Conservation (phyloP, 2,797 vertebrate genomes). For the Aulostomus chinensis region DNA sequence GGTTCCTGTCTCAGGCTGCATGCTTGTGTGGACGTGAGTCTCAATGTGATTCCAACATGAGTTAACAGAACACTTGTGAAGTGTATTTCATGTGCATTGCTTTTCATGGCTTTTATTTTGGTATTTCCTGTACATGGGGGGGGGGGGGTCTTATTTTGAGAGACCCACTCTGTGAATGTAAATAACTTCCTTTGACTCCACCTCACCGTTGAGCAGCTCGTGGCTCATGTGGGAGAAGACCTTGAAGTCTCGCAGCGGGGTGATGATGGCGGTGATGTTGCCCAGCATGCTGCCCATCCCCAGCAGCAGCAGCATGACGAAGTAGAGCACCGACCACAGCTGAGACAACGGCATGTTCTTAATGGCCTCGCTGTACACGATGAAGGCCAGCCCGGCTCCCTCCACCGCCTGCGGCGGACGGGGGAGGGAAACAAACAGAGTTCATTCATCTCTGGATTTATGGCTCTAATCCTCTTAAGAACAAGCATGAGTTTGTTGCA, state of each 20-base stretch:
- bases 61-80: too few species aligned
- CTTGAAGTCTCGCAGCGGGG: slow-evolving; percentile 86
- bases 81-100: too few species aligned
- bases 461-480: background rate
- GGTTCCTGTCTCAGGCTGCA: too few species aligned
- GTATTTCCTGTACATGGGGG: too few species aligned
- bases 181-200: background rate
- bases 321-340: slow-evolving; percentile 93
- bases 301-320: slow-evolving; percentile 89
- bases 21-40: too few species aligned
- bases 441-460: background rate
- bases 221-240: slow-evolving; percentile 74
- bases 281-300: slow-evolving; percentile 97
- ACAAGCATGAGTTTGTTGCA: background rate
- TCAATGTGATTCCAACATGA: too few species aligned
- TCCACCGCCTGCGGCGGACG: slow-evolving; percentile 85
- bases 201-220: slow-evolving; percentile 86
- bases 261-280: slow-evolving; percentile 88
- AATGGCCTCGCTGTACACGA: slow-evolving; percentile 94
- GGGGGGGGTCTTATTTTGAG: too few species aligned
- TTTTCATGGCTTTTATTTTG: too few species aligned
- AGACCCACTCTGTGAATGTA: too few species aligned
- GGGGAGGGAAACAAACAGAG: background rate
- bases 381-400: slow-evolving; percentile 91
- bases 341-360: slow-evolving; percentile 92